phyloP scores from a whole-genome alignment of 2,113 vertebrate genomes.

The Leiothrix lutea region DNA sequence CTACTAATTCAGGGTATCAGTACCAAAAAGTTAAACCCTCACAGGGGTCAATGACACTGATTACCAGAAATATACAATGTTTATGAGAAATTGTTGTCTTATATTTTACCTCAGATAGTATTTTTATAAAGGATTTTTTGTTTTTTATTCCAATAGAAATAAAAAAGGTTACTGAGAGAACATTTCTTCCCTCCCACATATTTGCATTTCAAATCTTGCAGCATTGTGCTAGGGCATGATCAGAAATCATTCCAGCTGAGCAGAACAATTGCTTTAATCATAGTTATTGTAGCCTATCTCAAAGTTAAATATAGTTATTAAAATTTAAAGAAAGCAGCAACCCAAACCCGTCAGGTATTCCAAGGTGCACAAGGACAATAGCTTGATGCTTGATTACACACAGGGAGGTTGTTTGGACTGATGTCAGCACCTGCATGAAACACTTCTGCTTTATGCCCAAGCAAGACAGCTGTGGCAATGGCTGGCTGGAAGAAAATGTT shows the following conservation, averaged over 20 bases:
- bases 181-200: background rate
- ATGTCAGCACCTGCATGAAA: background rate
- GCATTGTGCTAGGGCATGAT: background rate
- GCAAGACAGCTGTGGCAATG: background rate
- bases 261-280: constrained; percentile 58
- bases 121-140: background rate
- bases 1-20: background rate
- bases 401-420: background rate
- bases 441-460: background rate
- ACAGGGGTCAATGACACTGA: background rate
- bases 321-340: constrained; percentile 25
- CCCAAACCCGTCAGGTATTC: background rate
- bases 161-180: background rate
- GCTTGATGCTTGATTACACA: constrained; percentile 35
- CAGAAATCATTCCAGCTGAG: constrained; percentile 38
- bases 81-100: background rate
- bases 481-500: background rate
- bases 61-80: background rate
- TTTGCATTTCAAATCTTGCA: constrained; percentile 36
- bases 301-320: constrained; percentile 51
- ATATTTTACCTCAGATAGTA: background rate
- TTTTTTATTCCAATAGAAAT: background rate
- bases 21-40: background rate
- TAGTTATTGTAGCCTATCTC: constrained; percentile 17
- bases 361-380: constrained; percentile 38